Evolutionary conservation across 2,888 invertebrate species (phyloP), one percentile per base, ranked within the genome.

Genomic region (Fragum sueziense): DNA sequence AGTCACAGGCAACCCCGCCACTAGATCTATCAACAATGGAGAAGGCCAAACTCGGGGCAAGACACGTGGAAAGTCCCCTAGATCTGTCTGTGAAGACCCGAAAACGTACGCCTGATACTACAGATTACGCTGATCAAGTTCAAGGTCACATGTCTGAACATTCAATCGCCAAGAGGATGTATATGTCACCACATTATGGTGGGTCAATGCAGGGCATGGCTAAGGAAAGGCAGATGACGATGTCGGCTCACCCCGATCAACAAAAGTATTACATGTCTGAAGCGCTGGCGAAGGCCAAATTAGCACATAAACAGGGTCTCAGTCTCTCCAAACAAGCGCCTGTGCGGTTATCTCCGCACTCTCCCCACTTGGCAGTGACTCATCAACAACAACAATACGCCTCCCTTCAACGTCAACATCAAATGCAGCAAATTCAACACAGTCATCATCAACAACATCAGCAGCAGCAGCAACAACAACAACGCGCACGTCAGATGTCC

Each of bases 41-140:
- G 54, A 54, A 47, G 47, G 29, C 34, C 0, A 69, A 73, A 54
- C 74, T 70, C 20, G 74, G 74, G 71, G 14, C 76, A 20, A 79
- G 87, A 27, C 84, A 86, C 11, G 85, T 80, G 0, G 88, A 89
- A 52, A 88, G 87, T 65, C 89, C 89, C 0, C 72, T 89, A n/a
- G 89, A 89, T 76, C 77, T 89, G 29, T 88, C 89, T 0, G 80
- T 87, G 4, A 89, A 88, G 75, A 87, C 88, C 0, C 76, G 87
- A n/a, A 88, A 88, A 76, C 79, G 88, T 7, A 81, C 76, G 25
- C 86, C 88, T 0, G 87, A 89, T 67, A 84, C 87, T 0, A 87
- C 88, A 4, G 80, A 85, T 3, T 69, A 61, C 22, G 72, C 69
- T 6, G 79, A 80, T 27, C 22, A 61, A 34, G n/a, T 70, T 59